These are phyloP conservation scores for Eulemur mongoz DNA, from an alignment of 2,797 vertebrate species.

Conservation along the genomic window DNA sequence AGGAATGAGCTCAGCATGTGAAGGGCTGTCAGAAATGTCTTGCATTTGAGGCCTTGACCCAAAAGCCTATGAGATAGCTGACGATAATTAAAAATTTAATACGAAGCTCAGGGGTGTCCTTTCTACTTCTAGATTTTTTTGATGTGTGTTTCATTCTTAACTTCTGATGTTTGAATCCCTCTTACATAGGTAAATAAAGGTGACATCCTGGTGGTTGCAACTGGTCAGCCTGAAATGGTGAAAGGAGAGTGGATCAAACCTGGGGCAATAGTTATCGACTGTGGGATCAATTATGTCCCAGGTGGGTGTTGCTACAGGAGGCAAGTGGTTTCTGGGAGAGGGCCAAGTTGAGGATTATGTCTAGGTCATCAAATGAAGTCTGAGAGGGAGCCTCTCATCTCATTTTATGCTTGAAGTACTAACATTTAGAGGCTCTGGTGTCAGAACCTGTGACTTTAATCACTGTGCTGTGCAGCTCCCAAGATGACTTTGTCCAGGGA, in stretches of 20 bases:
- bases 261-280: slow-evolving; percentile 97
- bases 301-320: slow-evolving; percentile 85
- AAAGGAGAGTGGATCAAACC: slow-evolving; percentile 98
- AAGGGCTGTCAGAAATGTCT: background rate
- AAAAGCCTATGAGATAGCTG: background rate
- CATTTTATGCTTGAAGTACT: background rate
- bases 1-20: background rate
- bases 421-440: background rate
- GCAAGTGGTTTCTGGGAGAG: background rate
- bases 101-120: background rate
- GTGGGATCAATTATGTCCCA: slow-evolving; percentile 96
- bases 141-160: background rate
- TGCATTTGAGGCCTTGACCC: background rate
- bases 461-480: background rate
- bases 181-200: slow-evolving; percentile 91
- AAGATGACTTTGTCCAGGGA: background rate
- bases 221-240: slow-evolving; percentile 96
- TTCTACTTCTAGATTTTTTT: background rate
- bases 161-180: slow-evolving; percentile 16
- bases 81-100: background rate
- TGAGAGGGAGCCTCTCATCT: background rate
- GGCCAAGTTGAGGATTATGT: background rate
- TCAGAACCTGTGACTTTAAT: background rate
- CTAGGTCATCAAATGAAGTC: background rate
- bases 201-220: slow-evolving; percentile 97